phyloP scores from a whole-genome alignment of 2,113 vertebrate genomes.

The Thomomys bottae region DNA sequence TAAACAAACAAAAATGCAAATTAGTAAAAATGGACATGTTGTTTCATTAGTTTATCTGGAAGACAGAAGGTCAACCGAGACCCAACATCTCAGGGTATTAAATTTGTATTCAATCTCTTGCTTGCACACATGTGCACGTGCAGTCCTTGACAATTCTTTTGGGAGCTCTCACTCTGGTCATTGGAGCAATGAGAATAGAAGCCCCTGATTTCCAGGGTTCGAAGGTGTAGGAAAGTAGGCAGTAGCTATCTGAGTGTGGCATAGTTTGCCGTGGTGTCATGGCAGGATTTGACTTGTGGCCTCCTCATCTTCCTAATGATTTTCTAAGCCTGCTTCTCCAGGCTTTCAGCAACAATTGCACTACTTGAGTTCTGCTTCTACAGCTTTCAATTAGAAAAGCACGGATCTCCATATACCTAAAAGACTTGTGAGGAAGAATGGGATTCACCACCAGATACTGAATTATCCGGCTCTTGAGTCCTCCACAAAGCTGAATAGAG shows the following conservation, averaged over 20 bases:
- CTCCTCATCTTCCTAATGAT: accelerated
- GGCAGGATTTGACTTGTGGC: neutral
- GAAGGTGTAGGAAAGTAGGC: neutral
- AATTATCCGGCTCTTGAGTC: neutral
- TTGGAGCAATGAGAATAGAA: neutral
- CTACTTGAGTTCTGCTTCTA: neutral
- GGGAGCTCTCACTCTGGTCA: no score
- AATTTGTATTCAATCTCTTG: neutral
- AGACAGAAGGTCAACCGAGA: neutral
- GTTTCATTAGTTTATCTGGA: neutral
- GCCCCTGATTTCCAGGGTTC: neutral
- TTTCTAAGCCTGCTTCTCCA: neutral
- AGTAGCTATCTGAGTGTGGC: accelerated
- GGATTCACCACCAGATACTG: neutral
- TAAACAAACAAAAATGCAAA: no score
- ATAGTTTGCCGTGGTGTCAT: accelerated
- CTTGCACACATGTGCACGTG: accelerated
- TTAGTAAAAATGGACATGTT: neutral
- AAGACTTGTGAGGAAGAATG: neutral
- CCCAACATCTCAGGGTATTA: neutral
- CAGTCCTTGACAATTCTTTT: no score
- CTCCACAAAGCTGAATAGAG: neutral
- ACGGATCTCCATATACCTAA: neutral
- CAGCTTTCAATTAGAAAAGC: neutral
- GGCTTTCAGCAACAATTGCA: neutral